A percentile compares a stretch with the other conserved stretches of the same genome.
These are phyloP conservation scores for Clarias fuscus DNA, from an alignment of 2,797 vertebrate species.

Conservation along the genomic window DNA sequence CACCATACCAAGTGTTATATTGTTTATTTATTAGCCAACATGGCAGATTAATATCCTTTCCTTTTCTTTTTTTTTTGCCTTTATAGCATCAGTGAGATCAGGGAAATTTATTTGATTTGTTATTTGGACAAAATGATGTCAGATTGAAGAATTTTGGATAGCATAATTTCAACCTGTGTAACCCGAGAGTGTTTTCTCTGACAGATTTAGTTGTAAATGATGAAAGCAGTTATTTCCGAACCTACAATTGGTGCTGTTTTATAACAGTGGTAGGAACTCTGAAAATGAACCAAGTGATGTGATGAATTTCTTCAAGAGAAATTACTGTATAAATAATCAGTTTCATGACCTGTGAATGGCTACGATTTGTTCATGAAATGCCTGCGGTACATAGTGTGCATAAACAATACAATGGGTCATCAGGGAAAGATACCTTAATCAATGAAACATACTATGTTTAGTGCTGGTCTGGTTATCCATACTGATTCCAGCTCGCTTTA, in stretches of 20 bases:
- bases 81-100: background rate
- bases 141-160: background rate
- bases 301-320: background rate
- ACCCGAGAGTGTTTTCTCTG: background rate
- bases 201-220: slow-evolving; percentile 8
- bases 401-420: background rate
- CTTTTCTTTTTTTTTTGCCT: background rate
- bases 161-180: background rate
- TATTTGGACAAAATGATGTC: background rate
- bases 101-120: background rate
- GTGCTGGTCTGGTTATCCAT: background rate
- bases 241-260: slow-evolving; percentile 3
- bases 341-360: slow-evolving; percentile 1
- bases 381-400: background rate
- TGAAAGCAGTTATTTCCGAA: background rate
- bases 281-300: background rate
- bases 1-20: background rate
- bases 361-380: background rate
- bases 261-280: background rate
- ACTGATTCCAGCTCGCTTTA: background rate
- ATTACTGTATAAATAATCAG: background rate
- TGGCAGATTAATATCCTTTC: background rate
- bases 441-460: background rate
- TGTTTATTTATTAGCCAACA: background rate
- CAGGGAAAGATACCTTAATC: background rate